A percentile compares a stretch with the other conserved stretches of the same genome.
Conservation (phyloP, 2,113 vertebrate genomes). For the Lepus europaeus region DNA sequence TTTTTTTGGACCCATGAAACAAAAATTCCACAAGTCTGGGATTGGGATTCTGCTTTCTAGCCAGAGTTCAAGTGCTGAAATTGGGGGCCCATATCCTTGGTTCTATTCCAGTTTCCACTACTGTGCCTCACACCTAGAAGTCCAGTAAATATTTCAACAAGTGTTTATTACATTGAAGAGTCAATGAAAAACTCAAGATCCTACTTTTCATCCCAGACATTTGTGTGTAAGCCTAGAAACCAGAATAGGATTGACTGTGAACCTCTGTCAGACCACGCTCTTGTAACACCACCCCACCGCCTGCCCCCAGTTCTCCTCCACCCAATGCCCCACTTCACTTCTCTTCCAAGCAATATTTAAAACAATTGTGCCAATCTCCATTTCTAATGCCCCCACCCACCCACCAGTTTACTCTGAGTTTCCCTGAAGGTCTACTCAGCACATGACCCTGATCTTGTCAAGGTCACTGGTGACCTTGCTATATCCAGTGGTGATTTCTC, state of each 20-base stretch:
- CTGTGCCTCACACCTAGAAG: no score
- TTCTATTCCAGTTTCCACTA: not conserved
- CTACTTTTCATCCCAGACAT: not conserved
- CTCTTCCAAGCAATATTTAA: not conserved
- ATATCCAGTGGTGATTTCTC: not conserved
- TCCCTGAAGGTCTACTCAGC: not conserved
- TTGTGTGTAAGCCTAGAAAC: not conserved
- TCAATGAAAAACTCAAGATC: not conserved
- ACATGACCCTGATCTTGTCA: not conserved
- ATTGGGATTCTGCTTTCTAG: not conserved
- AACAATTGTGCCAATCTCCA: not conserved
- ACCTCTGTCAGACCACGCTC: not conserved
- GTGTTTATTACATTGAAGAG: not conserved
- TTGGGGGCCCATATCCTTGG: not conserved
- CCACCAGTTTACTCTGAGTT: not conserved
- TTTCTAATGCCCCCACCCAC: fast-evolving
- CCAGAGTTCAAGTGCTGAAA: not conserved
- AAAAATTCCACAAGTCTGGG: not conserved
- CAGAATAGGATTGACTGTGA: not conserved
- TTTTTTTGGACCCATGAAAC: not conserved
- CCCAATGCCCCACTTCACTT: not conserved
- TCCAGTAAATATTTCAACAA: not conserved
- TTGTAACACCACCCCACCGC: not conserved
- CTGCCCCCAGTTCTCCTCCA: not conserved
- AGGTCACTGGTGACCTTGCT: not conserved